Base-by-base conservation (phyloP, 1,140 invertebrate genomes). In the Pseudachorutes palmiensis region DNA sequence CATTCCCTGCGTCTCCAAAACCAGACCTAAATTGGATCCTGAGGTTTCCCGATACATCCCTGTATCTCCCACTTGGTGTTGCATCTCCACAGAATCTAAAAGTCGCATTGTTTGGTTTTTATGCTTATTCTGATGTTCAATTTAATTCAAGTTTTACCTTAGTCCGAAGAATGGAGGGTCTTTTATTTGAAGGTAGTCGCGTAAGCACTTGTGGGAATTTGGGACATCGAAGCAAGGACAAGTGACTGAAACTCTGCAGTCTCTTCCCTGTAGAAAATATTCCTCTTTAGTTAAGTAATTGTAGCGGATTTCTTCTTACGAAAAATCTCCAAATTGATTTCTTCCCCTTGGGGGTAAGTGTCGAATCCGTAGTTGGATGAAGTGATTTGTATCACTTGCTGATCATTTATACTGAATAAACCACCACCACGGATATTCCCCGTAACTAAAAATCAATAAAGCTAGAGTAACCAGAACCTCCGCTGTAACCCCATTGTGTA, bases 151-250 rank as follows among this genome's bases (percentile, higher is more conserved):
- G 19, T 45, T 45, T 12, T 32, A 70, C 68, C 45, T 70, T 60
- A 66, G 68, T 24, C 57, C 48, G 31, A 55, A 65, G 22, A 59
- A 62, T 5, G 33, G 28, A 3, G 16, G 16, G 28, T 70, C 41
- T 55, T 24, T 49, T 1, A 70, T 70, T 58, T 63, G 55, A 2
- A 70, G 30, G 32, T 70, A 66, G 33, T 70, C 68, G 9, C 65
- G 64, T 24, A 66, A 57, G 57, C 68, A 70, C 1, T 62, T 48
- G n/a, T 62, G 63, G 3, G 64, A 57, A 0, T 22, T 19, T 26
- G 59, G 64, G 0, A 70, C 45, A 24, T 66, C 58, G 61, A 70
- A 66, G 36, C 68, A 66, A 12, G 68, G 68, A 29, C 64, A 70
- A 1, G 22, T 28, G 9, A 49, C 26, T 1, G 68, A 62, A 1